These are phyloP conservation scores for Zeuzera pyrina DNA, from an alignment of 2,888 invertebrate species.

Conservation along the genomic window DNA sequence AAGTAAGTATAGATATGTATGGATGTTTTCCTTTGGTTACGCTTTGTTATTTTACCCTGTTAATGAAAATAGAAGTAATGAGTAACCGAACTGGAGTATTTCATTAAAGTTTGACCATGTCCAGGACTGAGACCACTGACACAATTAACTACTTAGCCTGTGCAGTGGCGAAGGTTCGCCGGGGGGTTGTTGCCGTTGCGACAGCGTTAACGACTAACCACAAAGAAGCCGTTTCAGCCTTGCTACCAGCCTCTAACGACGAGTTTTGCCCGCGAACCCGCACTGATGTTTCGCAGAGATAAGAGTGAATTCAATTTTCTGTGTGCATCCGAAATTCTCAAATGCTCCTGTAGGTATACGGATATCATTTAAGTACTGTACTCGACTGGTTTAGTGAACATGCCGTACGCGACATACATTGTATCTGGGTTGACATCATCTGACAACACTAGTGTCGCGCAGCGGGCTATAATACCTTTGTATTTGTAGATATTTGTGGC, in stretches of 20 bases:
- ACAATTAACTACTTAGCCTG: slow-evolving; percentile 39
- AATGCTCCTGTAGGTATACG: slow-evolving; percentile 26
- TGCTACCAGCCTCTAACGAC: slow-evolving; percentile 20
- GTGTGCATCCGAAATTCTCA: slow-evolving; percentile 38
- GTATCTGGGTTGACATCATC: slow-evolving; percentile 34
- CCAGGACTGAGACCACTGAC: slow-evolving; percentile 21
- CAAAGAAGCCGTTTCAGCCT: slow-evolving; percentile 3
- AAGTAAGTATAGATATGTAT: too few species aligned
- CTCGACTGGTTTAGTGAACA: slow-evolving; percentile 30
- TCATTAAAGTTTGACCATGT: slow-evolving; percentile 32
- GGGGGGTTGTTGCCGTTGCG: slow-evolving; percentile 15
- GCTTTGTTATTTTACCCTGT: too few species aligned
- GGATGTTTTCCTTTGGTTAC: too few species aligned
- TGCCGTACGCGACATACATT: slow-evolving; percentile 36
- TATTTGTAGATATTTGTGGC: slow-evolving; percentile 36
- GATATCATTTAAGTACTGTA: slow-evolving; percentile 34
- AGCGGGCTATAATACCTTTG: too few species aligned
- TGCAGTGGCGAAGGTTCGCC: slow-evolving; percentile 14
- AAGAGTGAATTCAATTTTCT: slow-evolving; percentile 54
- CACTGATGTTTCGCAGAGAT: slow-evolving; percentile 34
- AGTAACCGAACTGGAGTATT: slow-evolving; percentile 24
- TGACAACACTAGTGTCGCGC: slow-evolving; percentile 26
- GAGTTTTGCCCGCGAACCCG: slow-evolving; percentile 38
- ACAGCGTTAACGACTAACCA: slow-evolving; percentile 6
- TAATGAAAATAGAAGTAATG: too few species aligned